phyloP scores from a whole-genome alignment of 2,888 invertebrate species.

The Noctua comes region DNA sequence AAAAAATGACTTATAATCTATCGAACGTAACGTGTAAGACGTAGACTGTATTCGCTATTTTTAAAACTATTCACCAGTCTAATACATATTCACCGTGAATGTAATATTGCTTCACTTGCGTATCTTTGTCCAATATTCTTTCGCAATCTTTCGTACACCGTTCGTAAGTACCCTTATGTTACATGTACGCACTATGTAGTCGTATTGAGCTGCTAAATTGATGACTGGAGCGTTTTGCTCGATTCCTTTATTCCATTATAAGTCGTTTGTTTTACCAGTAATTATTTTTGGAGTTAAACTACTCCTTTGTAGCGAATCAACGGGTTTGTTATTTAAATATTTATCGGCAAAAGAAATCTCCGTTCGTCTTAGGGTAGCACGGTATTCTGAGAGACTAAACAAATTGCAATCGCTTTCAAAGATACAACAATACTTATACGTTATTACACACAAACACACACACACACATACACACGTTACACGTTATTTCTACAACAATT shows the following conservation, averaged over 20 bases:
- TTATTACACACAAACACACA: too few species aligned
- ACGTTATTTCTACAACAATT: not conserved
- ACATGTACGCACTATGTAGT: constrained; percentile 37
- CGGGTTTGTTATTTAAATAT: not conserved
- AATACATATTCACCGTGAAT: constrained; percentile 35
- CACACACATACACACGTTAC: too few species aligned
- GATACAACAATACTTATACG: too few species aligned
- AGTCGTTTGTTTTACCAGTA: constrained; percentile 16
- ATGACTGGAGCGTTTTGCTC: constrained; percentile 24
- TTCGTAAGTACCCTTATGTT: constrained; percentile 36
- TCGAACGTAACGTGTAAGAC: not conserved
- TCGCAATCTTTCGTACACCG: constrained; percentile 35
- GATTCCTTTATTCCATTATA: constrained; percentile 9
- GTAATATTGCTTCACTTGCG: constrained; percentile 35
- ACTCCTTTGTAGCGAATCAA: not conserved
- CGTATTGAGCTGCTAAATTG: constrained; percentile 37
- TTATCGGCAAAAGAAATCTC: not conserved
- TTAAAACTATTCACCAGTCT: constrained; percentile 7
- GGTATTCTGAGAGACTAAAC: not conserved
- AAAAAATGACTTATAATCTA: not conserved
- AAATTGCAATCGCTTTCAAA: not conserved
- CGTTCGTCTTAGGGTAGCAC: not conserved
- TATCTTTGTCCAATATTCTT: constrained; percentile 47
- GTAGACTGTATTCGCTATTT: not conserved
- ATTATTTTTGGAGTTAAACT: not conserved